phyloP scores from a whole-genome alignment of 2,888 invertebrate genomes.

The Spicauda simplicius region DNA sequence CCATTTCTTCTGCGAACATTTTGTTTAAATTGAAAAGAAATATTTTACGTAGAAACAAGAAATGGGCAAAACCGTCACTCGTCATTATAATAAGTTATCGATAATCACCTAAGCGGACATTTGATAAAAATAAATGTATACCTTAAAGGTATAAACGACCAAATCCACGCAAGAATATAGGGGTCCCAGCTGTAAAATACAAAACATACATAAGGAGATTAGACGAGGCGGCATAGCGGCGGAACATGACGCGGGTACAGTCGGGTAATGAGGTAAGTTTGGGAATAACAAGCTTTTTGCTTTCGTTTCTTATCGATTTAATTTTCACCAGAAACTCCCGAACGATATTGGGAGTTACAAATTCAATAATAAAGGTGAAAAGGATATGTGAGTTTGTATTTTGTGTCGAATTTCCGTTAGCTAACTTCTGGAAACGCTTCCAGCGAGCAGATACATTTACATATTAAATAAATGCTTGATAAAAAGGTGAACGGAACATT shows the following conservation, averaged over 20 bases:
- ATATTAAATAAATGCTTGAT: not conserved
- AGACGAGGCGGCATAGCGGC: not conserved
- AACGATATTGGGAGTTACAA: constrained; percentile 2
- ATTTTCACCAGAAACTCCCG: not conserved
- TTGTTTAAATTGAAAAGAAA: no score
- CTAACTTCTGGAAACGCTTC: not conserved
- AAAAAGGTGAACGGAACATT: not conserved
- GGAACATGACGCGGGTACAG: constrained; percentile 1
- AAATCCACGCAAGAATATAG: not conserved
- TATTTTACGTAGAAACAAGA: no score
- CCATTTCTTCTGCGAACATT: no score
- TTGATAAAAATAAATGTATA: not conserved
- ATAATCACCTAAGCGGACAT: no score
- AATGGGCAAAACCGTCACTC: no score
- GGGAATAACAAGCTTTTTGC: constrained; percentile 18
- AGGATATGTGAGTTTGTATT: constrained; percentile 1
- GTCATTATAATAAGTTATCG: no score
- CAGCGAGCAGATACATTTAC: not conserved
- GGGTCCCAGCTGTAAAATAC: not conserved
- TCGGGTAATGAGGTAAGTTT: constrained; percentile 18
- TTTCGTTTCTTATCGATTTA: constrained; percentile 12
- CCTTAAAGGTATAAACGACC: not conserved
- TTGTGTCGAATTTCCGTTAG: not conserved
- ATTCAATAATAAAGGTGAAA: not conserved
- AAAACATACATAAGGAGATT: constrained; percentile 1